A percentile compares a stretch with the other conserved stretches of the same genome.
phyloP scores from a whole-genome alignment of 2,113 vertebrate species.

The Micronycteris hirsuta region DNA sequence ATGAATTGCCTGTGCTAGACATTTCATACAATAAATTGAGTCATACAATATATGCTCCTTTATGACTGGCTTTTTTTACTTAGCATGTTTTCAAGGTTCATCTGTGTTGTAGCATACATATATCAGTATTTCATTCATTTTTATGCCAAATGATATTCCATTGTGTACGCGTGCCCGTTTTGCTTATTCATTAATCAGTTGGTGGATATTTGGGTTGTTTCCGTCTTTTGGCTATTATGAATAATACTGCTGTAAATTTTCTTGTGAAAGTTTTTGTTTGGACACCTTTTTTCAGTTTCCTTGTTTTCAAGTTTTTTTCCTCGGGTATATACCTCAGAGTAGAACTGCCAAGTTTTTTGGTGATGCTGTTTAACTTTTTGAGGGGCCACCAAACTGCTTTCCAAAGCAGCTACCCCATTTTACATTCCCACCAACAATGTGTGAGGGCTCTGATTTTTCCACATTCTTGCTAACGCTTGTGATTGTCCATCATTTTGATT shows the following conservation, averaged over 20 bases:
- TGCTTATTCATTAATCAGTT: background rate
- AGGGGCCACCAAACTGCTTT: background rate
- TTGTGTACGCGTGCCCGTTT: background rate
- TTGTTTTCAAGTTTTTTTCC: no score
- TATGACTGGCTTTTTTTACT: background rate
- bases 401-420: background rate
- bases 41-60: background rate
- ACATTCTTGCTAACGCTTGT: background rate
- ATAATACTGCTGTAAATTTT: background rate
- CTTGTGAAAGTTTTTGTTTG: background rate
- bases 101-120: background rate
- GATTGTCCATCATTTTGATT: background rate
- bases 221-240: background rate
- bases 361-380: background rate
- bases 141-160: conserved; percentile 2
- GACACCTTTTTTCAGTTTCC: background rate
- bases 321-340: background rate
- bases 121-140: background rate
- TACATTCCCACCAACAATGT: background rate
- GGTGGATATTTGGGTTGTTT: background rate
- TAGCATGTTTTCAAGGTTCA: background rate
- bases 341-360: background rate
- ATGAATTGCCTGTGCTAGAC: background rate
- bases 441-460: background rate
- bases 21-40: background rate